Evolutionary conservation across 2,797 vertebrate species (phyloP), one percentile per base, ranked within the genome.

Genomic region (Falco concolor): DNA sequence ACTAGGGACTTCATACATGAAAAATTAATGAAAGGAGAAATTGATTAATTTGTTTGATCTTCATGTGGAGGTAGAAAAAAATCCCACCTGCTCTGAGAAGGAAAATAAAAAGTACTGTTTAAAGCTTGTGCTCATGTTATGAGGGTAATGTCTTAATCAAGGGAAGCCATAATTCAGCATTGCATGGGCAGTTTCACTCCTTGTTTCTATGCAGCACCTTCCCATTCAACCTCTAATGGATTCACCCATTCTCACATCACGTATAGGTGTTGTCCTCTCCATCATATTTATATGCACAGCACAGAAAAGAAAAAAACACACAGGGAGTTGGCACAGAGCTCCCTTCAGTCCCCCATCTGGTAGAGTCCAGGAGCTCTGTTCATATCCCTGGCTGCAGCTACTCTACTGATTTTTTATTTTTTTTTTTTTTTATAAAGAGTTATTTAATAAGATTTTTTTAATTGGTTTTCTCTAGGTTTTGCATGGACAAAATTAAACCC

Each of bases 401-500:
- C 42, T 56, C 1, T 1, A 40, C 7, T 20, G 9, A 67, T 8
- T 68, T 42, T 90, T 73, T 42, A 6, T 44, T 44, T 44, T 3
- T 44, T 44, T 77, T 28, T 57, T 94, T 84, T 81, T 60, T n/a
- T 13, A 57, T 22, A 23, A 76, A 40, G 17, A 73, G 49, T 74
- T 87, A 68, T 84, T 76, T 50, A 91, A 84, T 87, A 90, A 80
- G 74, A 24, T 69, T 45, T 79, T 63, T 76, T 67, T 63, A 87
- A 87, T 34, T 45, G 50, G 13, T 45, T 91, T 95, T 84, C 69
- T 82, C 61, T 56, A n/a, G 23, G 40, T 86, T 94, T 95, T 75
- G 25, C 54, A 23, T 38, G 83, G 75, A 78, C 84, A 76, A 88
- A 86, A 96, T 94, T 75, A 96, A 96, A 91, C 32, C 76, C 82